A percentile compares a stretch with the other conserved stretches of the same genome.
These are phyloP conservation scores for Tiliacea citrago DNA, from an alignment of 2,888 invertebrate species.

Conservation along the genomic window DNA sequence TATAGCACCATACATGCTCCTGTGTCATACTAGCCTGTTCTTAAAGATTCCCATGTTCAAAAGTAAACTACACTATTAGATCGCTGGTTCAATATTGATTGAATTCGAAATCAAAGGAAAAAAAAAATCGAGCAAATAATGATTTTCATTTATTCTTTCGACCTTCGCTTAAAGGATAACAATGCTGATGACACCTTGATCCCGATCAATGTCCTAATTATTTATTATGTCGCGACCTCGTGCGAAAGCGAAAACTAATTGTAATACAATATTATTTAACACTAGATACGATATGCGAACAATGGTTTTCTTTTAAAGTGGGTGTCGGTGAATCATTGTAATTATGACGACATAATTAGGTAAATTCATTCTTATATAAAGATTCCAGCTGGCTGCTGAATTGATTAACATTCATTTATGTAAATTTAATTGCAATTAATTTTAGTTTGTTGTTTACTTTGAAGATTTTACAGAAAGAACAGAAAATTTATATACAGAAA, in stretches of 20 bases:
- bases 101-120: too few relatives aligned
- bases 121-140: not conserved
- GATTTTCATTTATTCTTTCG: not conserved
- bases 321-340: conserved; percentile 45
- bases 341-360: conserved; percentile 35
- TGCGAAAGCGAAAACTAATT: conserved; percentile 79
- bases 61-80: too few relatives aligned
- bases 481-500: not conserved
- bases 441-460: not conserved
- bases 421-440: not conserved
- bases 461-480: not conserved
- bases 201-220: conserved; percentile 48
- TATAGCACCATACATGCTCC: too few relatives aligned
- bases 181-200: conserved; percentile 10
- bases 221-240: conserved; percentile 67
- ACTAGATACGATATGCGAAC: conserved; percentile 40
- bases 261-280: conserved; percentile 70
- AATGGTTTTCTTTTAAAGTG: conserved; percentile 52
- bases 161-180: conserved; percentile 23
- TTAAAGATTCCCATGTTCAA: too few relatives aligned
- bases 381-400: not conserved
- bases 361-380: conserved; percentile 18
- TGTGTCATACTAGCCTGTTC: too few relatives aligned
- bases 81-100: too few relatives aligned
- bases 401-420: conserved; percentile 24